These are phyloP conservation scores for Gadopsis bispinosus DNA, from an alignment of 2,797 vertebrate genomes.

Conservation along the genomic window DNA sequence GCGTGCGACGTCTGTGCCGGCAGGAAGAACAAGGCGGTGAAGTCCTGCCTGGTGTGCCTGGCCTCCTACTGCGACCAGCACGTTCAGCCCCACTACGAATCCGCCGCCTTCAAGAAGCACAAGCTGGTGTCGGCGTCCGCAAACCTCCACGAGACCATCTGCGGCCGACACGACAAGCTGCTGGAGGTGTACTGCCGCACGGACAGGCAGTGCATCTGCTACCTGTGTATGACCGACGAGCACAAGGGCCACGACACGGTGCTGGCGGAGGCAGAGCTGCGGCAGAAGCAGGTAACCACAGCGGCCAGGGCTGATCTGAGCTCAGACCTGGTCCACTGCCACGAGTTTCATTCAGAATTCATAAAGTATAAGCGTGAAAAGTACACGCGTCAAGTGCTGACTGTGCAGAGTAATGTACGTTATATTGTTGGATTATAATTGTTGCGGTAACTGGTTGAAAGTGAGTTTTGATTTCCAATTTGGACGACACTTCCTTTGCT, in stretches of 20 bases:
- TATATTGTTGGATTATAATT: no score
- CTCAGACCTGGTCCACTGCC: no score
- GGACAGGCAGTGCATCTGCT: conserved; percentile 90
- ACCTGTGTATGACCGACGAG: conserved; percentile 89
- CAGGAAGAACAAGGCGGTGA: conserved; percentile 84
- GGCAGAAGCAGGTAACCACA: conserved; percentile 81
- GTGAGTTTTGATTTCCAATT: background rate
- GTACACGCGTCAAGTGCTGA: no score
- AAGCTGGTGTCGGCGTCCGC: conserved; percentile 84
- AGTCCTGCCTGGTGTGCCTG: conserved; percentile 93
- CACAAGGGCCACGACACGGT: conserved; percentile 87
- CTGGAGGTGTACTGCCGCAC: conserved; percentile 91
- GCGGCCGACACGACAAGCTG: conserved; percentile 87
- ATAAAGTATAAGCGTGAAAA: no score
- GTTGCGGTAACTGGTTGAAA: no score
- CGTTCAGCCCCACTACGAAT: conserved; percentile 90
- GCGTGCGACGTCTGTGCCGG: conserved; percentile 90
- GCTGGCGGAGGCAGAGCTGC: conserved; percentile 82
- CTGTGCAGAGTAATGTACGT: no score
- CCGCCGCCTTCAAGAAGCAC: conserved; percentile 90
- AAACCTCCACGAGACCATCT: conserved; percentile 87
- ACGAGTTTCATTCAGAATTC: no score
- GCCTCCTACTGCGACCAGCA: conserved; percentile 93
- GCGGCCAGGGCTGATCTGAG: no score
- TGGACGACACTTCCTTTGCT: background rate